These are phyloP conservation scores for Microcebus murinus DNA, from an alignment of 2,113 vertebrate genomes.

Conservation along the genomic window DNA sequence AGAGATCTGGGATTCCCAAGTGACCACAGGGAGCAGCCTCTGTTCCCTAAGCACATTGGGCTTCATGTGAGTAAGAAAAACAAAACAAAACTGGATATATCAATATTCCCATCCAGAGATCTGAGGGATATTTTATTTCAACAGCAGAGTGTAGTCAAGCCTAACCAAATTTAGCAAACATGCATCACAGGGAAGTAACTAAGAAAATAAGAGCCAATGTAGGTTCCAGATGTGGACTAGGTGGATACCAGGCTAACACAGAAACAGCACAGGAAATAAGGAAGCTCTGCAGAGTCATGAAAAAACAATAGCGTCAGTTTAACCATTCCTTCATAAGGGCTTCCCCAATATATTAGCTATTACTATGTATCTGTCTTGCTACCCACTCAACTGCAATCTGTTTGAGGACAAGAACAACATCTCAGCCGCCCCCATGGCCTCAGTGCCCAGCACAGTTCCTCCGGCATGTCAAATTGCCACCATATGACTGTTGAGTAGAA, in stretches of 20 bases:
- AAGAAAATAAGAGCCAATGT: background rate
- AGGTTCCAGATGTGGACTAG: background rate
- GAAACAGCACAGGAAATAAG: background rate
- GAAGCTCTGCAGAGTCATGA: background rate
- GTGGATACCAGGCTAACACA: background rate
- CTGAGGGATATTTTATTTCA: background rate
- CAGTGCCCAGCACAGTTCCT: background rate
- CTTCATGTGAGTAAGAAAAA: background rate
- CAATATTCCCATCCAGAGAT: background rate
- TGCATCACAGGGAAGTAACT: background rate
- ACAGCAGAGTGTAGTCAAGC: background rate
- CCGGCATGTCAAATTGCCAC: conserved; percentile 20
- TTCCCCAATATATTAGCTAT: background rate
- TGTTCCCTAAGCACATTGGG: background rate
- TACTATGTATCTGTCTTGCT: background rate
- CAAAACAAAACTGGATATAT: background rate
- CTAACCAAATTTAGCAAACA: background rate
- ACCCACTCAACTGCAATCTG: background rate
- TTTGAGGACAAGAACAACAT: background rate
- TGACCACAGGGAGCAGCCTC: background rate
- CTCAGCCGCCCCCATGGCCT: background rate
- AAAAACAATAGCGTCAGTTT: background rate
- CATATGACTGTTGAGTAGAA: background rate
- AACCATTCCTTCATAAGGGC: background rate
- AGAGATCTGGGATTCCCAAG: background rate